Conservation (phyloP, 2,888 invertebrate species). For the Acanthosepion pharaonis region DNA sequence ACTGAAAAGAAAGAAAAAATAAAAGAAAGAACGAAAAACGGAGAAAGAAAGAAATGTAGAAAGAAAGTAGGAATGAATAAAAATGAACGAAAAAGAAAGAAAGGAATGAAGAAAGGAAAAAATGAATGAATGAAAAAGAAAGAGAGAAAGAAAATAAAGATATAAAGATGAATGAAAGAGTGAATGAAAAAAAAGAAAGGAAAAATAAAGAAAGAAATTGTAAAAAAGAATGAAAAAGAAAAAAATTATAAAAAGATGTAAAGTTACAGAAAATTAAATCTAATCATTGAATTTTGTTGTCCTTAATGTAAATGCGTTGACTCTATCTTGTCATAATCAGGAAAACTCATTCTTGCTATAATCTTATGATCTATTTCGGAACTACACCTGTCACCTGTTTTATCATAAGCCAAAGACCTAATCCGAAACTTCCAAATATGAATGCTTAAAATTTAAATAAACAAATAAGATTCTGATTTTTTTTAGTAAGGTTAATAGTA, state of each 20-base stretch:
- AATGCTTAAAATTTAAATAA: not conserved
- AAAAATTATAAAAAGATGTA: not conserved
- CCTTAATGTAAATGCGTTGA: not conserved
- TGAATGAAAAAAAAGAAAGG: not conserved
- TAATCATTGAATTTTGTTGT: not conserved
- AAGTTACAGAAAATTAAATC: not conserved
- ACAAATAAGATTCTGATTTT: not conserved
- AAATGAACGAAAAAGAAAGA: not conserved
- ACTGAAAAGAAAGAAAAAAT: not conserved
- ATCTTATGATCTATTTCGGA: not conserved
- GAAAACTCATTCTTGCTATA: not conserved
- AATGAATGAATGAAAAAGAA: too few relatives aligned
- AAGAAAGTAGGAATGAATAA: not conserved
- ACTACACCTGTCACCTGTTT: not conserved
- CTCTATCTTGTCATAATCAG: not conserved
- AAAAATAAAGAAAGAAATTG: not conserved
- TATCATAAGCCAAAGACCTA: not conserved
- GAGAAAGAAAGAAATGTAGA: not conserved
- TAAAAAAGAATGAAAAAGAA: not conserved
- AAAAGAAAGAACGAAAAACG: not conserved
- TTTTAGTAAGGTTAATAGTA: not conserved
- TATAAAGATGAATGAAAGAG: too few relatives aligned
- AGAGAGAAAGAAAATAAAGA: too few relatives aligned
- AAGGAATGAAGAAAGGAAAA: too few relatives aligned
- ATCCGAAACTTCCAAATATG: not conserved